A percentile compares a stretch with the other conserved stretches of the same genome.
Conservation (phyloP, 1,140 invertebrate genomes). For the Drosophila simulans region DNA sequence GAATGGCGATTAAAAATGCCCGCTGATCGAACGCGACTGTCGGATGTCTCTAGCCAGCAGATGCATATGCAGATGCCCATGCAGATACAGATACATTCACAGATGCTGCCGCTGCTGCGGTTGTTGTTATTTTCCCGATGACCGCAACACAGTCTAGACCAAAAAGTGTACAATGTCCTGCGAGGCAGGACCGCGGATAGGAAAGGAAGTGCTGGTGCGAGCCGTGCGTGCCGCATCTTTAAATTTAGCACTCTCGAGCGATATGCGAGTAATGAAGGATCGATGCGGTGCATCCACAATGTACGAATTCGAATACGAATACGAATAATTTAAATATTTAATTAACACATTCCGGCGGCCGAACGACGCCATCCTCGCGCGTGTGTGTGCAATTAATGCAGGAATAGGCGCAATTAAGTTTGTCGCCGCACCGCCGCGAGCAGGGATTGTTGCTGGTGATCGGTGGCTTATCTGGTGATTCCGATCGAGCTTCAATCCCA, state of each 20-base stretch:
- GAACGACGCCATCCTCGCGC: conserved; percentile 61
- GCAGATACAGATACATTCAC: background rate
- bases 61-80: conserved; percentile 33
- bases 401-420: conserved; percentile 83
- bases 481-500: conserved; percentile 79
- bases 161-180: conserved; percentile 43
- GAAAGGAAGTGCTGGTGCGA: background rate
- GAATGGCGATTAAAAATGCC: conserved; percentile 32
- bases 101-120: conserved; percentile 15
- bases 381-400: conserved; percentile 84
- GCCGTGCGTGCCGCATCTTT: conserved; percentile 33
- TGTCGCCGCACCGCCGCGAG: conserved; percentile 56
- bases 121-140: conserved; percentile 32
- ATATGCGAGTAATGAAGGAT: conserved; percentile 54
- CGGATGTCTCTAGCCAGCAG: conserved; percentile 14
- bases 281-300: conserved; percentile 6
- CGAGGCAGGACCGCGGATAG: conserved; percentile 14
- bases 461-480: conserved; percentile 73
- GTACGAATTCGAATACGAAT: conserved; percentile 41
- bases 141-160: conserved; percentile 66
- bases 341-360: conserved; percentile 75
- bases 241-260: conserved; percentile 3
- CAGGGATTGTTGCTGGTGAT: conserved; percentile 31
- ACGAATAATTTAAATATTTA: conserved; percentile 80
- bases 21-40: conserved; percentile 50